These are phyloP conservation scores for Rhamnusium bicolor DNA, from an alignment of 2,888 invertebrate species.

Conservation along the genomic window DNA sequence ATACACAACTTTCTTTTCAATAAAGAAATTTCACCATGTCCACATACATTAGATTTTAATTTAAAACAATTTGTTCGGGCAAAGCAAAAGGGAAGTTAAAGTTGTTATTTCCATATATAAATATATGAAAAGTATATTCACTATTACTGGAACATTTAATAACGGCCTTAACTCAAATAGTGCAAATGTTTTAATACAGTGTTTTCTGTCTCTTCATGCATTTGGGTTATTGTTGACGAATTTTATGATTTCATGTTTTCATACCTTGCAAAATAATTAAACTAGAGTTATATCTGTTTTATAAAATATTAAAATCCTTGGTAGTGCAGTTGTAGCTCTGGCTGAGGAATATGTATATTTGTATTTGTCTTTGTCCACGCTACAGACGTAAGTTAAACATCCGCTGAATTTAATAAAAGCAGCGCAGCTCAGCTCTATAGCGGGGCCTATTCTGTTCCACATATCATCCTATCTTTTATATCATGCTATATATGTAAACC, in stretches of 20 bases:
- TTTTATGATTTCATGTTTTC: neutral
- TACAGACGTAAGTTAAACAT: neutral
- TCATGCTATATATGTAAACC: neutral
- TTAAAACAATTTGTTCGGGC: too few relatives aligned
- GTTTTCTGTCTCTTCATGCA: neutral
- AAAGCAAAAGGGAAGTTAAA: too few relatives aligned
- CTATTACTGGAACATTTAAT: too few relatives aligned
- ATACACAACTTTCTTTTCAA: too few relatives aligned
- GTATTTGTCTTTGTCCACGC: neutral
- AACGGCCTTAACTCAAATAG: too few relatives aligned
- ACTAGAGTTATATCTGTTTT: neutral
- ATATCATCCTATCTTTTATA: constrained; percentile 1
- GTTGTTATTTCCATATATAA: too few relatives aligned
- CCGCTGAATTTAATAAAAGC: neutral
- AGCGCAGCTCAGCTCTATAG: neutral
- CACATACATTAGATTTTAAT: too few relatives aligned
- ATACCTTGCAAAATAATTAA: neutral
- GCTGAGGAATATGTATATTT: neutral
- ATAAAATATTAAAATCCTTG: neutral
- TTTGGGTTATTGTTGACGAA: neutral
- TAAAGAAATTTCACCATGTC: too few relatives aligned
- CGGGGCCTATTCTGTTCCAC: neutral
- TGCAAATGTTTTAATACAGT: neutral
- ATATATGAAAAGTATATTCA: too few relatives aligned
- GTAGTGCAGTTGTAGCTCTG: neutral